phyloP scores from a whole-genome alignment of 2,797 vertebrate genomes.

The Anabas testudineus region DNA sequence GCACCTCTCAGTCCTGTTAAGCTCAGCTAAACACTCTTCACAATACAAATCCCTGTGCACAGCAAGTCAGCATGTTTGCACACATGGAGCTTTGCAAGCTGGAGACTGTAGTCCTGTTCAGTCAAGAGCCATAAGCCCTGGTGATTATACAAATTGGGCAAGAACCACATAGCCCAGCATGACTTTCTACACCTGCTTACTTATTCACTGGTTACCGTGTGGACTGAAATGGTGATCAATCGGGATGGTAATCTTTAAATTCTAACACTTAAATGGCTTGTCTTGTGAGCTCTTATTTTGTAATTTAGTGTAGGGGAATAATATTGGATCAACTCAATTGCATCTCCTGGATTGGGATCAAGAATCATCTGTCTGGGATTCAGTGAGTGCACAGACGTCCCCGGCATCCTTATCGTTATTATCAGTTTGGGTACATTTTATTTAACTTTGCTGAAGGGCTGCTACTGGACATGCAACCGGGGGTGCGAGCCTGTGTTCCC shows the following conservation, averaged over 20 bases:
- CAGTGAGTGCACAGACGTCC: constrained; percentile 36
- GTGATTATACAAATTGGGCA: constrained; percentile 41
- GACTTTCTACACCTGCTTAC: constrained; percentile 45
- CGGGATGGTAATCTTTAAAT: constrained; percentile 60
- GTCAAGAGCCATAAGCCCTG: constrained; percentile 50
- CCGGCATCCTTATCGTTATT: neutral
- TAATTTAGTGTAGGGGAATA: constrained; percentile 25
- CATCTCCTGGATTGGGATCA: constrained; percentile 45
- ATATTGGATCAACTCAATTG: constrained; percentile 35
- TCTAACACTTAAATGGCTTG: constrained; percentile 60
- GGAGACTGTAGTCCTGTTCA: constrained; percentile 72
- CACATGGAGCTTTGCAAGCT: constrained; percentile 67
- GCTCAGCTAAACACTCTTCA: constrained; percentile 84
- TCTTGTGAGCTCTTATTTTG: constrained; percentile 34
- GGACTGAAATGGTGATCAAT: constrained; percentile 53
- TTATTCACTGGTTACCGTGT: constrained; percentile 64
- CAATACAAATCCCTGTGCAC: constrained; percentile 82
- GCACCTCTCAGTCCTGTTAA: constrained; percentile 79
- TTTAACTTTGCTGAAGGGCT: constrained; percentile 42
- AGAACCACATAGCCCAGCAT: constrained; percentile 75
- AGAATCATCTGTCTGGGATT: constrained; percentile 43
- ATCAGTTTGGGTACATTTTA: neutral
- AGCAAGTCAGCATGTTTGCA: constrained; percentile 83
- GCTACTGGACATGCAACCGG: constrained; percentile 70
- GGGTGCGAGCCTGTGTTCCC: constrained; percentile 54